Conservation (phyloP, 2,888 invertebrate species). For the Oxystoma pomonae region DNA sequence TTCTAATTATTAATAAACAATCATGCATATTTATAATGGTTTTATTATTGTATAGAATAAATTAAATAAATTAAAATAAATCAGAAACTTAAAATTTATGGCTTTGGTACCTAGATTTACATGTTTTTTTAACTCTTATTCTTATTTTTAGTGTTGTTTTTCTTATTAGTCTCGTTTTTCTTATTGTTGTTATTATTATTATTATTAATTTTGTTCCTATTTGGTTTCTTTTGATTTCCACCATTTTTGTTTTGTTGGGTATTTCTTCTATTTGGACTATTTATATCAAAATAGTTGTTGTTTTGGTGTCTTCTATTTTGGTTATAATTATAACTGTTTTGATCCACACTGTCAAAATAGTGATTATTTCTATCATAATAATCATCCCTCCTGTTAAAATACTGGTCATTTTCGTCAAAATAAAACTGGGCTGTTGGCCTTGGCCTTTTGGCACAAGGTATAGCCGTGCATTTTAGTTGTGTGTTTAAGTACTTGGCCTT, state of each 20-base stretch:
- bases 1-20: slow-evolving; percentile 39
- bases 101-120: slow-evolving; percentile 32
- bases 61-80: slow-evolving; percentile 35
- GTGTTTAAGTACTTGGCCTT: slow-evolving; percentile 41
- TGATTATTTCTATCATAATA: background rate
- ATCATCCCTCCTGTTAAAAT: background rate
- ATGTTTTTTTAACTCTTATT: background rate
- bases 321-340: background rate
- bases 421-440: slow-evolving; percentile 4
- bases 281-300: background rate
- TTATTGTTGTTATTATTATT: slow-evolving; percentile 27
- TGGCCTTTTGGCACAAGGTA: slow-evolving; percentile 42
- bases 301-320: background rate
- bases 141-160: slow-evolving; percentile 1
- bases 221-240: slow-evolving; percentile 18
- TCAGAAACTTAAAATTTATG: slow-evolving; percentile 24
- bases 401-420: background rate
- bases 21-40: slow-evolving; percentile 25
- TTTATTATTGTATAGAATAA: slow-evolving; percentile 16
- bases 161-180: slow-evolving; percentile 22
- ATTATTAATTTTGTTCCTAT: slow-evolving; percentile 21
- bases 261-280: slow-evolving; percentile 1
- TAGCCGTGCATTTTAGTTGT: slow-evolving; percentile 42
- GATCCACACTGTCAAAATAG: background rate
- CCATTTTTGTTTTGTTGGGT: slow-evolving; percentile 17